A percentile compares a stretch with the other conserved stretches of the same genome.
Conservation (phyloP, 2,888 invertebrate species). For the Erpobdella octoculata region DNA sequence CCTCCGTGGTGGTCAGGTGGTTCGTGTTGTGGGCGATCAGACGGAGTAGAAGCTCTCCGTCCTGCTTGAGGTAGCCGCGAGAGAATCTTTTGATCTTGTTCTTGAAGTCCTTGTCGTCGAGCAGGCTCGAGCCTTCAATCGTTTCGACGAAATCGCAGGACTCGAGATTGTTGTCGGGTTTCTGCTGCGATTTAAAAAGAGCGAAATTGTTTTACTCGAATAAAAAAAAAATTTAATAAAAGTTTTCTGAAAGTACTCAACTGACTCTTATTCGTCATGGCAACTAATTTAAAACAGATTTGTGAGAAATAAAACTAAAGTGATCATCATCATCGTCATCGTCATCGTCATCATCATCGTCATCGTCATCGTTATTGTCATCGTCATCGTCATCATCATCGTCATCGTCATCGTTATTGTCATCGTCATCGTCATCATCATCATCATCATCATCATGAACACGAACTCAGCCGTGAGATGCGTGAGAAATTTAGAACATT, state of each 20-base stretch:
- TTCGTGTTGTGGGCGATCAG: constrained; percentile 38
- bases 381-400: not conserved
- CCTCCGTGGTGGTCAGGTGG: constrained; percentile 35
- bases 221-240: no score
- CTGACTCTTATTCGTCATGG: no score
- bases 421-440: constrained; percentile 12
- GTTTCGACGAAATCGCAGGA: no score
- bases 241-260: no score
- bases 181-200: no score
- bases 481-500: no score
- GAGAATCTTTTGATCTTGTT: constrained; percentile 7
- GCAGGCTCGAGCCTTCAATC: no score
- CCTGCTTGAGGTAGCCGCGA: constrained; percentile 33
- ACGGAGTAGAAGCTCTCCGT: constrained; percentile 36
- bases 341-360: not conserved
- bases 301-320: no score
- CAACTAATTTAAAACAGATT: no score
- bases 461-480: no score
- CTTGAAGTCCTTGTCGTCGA: constrained; percentile 3
- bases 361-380: not conserved
- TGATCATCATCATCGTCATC: not conserved
- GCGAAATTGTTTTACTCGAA: no score
- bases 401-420: not conserved
- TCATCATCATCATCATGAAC: constrained; percentile 30
- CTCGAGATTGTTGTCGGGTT: no score